Evolutionary conservation across 2,888 invertebrate genomes (phyloP), one percentile per base, ranked within the genome.

Genomic region (Dione vanillae): DNA sequence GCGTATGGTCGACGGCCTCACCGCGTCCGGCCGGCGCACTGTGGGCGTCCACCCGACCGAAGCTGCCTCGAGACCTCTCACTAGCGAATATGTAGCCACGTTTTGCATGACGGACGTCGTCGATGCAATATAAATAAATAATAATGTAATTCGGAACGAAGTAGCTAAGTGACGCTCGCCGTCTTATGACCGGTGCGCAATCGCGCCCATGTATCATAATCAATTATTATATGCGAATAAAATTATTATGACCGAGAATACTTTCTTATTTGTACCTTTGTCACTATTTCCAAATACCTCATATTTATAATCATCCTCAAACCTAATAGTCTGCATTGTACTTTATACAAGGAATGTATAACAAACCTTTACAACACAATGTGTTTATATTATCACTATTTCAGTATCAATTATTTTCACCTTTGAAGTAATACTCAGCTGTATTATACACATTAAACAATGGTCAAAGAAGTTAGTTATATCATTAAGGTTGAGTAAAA

Each of bases 141-240:
- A 85, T 88, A 84, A 90, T 88, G 85, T 90, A 91, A 90, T 91
- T 88, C 89, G 88, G 87, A 90, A 88, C 81, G 80, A 79, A 80
- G 80, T 82, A 79, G 80, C 79, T 82, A 82, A 81, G 79, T 80
- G 80, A 78, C 81, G 80, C 79, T 82, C 84, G 81, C 82, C 82
- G 77, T 79, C 78, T 78, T 82, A 82, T 80, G 83, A 83, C 79
- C 80, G 86, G 83, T 82, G 85, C 84, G 82, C 82, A 80, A 83
- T 85, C 76, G 80, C 84, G 85, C 86, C 87, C 90, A 90, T 92
- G 92, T 92, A 93, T 92, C 92, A 92, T 93, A 92, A 92, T 92
- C 92, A 91, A 91, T 91, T 90, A 91, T 90, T 89, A 90, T 92
- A 92, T 92, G 91, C 92, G 88, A 92, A 90, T 93, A 91, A 92